Evolutionary conservation across 1,140 invertebrate species (phyloP), one percentile per base, ranked within the genome.

Genomic region (Cecropterus lyciades): DNA sequence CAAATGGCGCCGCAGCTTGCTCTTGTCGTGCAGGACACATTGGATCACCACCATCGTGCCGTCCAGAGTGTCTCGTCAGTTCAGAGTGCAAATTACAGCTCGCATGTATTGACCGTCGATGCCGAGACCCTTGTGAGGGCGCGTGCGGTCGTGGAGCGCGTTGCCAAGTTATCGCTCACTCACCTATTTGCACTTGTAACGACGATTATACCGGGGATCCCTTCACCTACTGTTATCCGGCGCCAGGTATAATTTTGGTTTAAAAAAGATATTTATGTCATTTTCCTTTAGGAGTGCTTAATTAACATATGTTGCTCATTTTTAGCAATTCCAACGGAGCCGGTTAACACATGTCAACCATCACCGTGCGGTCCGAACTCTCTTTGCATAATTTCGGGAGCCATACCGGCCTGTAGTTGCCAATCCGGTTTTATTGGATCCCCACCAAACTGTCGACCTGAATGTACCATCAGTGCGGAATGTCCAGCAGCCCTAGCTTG

Each of bases 341-440:
- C 85, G 10, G 73, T 76, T 69, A 93, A 95, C 84, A 94, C 96
- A 30, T 97, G 96, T 79, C 87, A 94, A 24, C 95, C 96, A 16
- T 95, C 95, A 14, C 96, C 96, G 20, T 98, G 97, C 81, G 97
- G 97, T 52, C 94, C 95, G 4, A 97, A 97, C 87, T 96, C 96
- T 14, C 92, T 95, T 74, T 98, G 97, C 84, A 92, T 94, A 72
- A 93, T 94, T 62, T 93, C 94, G 67, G 94, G 94, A 64, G 94
- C 94, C 49, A 95, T 95, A 76, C 94, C 96, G n/a, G 93, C 95
- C 0, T 98, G 97, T 79, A 94, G 94, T n/a, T 98, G 97, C 80
- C 90, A 95, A 42, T 87, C 94, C 8, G 95, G 95, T 65, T 97
- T 96, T 75, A 95, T 96, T 60, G 97, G 97, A 45, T 93, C 95